A percentile compares a stretch with the other conserved stretches of the same genome.
phyloP scores from a whole-genome alignment of 2,113 vertebrate species.

The Bos javanicus region DNA sequence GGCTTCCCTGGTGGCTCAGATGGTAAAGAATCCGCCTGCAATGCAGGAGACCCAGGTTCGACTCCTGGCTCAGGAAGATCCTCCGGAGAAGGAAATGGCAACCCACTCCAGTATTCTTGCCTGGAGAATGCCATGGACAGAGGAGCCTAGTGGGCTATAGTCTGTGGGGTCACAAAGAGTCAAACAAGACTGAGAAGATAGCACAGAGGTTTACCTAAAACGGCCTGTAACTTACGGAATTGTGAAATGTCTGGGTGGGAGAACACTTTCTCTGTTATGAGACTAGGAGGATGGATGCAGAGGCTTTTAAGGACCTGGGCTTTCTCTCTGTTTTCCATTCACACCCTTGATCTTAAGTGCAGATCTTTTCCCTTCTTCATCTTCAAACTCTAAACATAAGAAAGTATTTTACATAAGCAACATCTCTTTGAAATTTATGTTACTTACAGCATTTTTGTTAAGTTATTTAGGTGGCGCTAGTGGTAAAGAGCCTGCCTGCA shows the following conservation, averaged over 20 bases:
- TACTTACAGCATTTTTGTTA: background rate
- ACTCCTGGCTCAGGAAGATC: no score
- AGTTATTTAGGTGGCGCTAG: background rate
- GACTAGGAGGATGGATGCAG: background rate
- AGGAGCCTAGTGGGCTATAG: no score
- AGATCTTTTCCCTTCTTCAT: background rate
- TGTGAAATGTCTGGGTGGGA: background rate
- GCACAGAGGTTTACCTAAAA: background rate
- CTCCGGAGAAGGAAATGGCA: no score
- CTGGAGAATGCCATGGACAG: no score
- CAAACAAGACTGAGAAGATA: no score
- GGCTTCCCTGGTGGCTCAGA: no score
- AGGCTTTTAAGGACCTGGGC: background rate
- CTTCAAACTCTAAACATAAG: background rate
- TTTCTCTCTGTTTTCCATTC: background rate
- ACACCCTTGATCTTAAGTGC: background rate
- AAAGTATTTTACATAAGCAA: background rate
- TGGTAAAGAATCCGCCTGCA: no score
- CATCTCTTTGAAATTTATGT: background rate
- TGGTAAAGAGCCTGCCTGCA: background rate
- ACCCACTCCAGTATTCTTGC: no score
- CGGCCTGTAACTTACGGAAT: background rate
- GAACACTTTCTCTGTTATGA: background rate
- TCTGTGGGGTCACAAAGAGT: no score
- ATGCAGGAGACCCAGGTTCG: fast-evolving